Evolutionary conservation across 2,888 invertebrate species (phyloP).

Genomic region (Leptinotarsa tumamoca): DNA sequence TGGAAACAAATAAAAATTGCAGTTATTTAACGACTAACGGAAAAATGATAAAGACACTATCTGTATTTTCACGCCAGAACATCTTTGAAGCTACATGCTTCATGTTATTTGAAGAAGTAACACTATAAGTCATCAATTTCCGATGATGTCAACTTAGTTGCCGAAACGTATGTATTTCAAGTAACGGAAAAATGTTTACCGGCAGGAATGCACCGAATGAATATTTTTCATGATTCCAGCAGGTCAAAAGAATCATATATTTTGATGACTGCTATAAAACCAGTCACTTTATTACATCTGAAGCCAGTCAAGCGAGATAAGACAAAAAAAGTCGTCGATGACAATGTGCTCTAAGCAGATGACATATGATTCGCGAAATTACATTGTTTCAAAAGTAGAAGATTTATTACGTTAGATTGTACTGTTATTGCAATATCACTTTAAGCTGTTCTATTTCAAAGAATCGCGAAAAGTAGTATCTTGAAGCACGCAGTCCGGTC

Average conservation of each 20-base stretch:
- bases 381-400: not conserved
- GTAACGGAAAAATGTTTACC: too few relatives aligned
- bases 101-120: too few relatives aligned
- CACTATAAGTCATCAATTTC: too few relatives aligned
- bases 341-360: not conserved
- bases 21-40: not conserved
- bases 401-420: not conserved
- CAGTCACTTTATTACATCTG: not conserved
- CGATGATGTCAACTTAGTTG: too few relatives aligned
- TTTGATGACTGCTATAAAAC: not conserved
- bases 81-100: too few relatives aligned
- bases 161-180: too few relatives aligned
- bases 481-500: too few relatives aligned
- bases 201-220: too few relatives aligned
- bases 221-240: not conserved
- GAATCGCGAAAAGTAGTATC: not conserved
- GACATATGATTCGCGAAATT: constrained; percentile 3
- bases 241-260: not conserved
- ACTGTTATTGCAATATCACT: not conserved
- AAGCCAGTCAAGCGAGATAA: not conserved
- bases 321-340: constrained; percentile 8
- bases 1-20: not conserved
- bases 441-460: not conserved
- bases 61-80: too few relatives aligned
- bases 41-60: not conserved